Percentiles rank a stretch among this genome's conserved stretches.
phyloP scores from a whole-genome alignment of 2,113 vertebrate genomes.

The Ictidomys tridecemlineatus region DNA sequence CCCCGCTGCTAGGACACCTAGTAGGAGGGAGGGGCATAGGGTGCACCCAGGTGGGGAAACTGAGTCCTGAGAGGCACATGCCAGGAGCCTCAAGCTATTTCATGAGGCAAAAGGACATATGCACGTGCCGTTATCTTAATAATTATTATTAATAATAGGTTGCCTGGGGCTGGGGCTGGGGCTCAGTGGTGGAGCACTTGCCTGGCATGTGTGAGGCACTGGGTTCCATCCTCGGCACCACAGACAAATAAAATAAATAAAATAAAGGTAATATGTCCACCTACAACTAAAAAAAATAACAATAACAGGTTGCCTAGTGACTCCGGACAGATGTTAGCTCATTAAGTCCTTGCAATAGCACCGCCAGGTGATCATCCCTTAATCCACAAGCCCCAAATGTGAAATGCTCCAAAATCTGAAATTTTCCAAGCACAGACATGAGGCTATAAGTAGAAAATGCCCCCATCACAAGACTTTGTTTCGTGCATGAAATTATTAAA shows the following conservation, averaged over 20 bases:
- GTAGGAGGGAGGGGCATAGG: accelerated
- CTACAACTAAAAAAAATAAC: too few species aligned
- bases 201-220: too few species aligned
- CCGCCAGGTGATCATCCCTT: neutral
- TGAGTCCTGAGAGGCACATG: neutral
- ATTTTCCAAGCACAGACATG: neutral
- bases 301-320: neutral
- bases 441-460: neutral
- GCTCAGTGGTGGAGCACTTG: too few species aligned
- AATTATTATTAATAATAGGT: neutral
- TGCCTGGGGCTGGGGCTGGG: too few species aligned
- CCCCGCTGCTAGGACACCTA: neutral
- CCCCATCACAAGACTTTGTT: neutral
- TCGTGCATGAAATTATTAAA: neutral
- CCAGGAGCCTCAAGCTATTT: neutral
- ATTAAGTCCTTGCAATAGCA: too few species aligned
- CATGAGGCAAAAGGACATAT: neutral
- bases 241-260: too few species aligned
- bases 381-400: neutral
- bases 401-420: neutral
- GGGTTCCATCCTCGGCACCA: too few species aligned
- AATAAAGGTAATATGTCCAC: too few species aligned
- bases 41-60: neutral
- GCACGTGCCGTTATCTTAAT: too few species aligned
- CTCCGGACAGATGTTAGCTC: neutral